Percentiles rank a stretch among this genome's conserved stretches.
phyloP scores from a whole-genome alignment of 2,797 vertebrate genomes.

The Anas bernieri region DNA sequence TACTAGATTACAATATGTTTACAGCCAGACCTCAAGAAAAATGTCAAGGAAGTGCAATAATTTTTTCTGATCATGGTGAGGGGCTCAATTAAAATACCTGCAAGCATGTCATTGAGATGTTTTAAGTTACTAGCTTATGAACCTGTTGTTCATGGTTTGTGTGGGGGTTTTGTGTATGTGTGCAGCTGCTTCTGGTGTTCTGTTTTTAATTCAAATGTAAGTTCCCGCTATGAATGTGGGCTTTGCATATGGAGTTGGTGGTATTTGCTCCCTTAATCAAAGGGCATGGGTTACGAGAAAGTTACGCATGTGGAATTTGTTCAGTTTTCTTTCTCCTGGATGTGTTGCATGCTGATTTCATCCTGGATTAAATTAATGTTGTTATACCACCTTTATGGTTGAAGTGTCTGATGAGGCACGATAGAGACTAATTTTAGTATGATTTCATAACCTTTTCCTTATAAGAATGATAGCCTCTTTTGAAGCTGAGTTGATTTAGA shows the following conservation, averaged over 20 bases:
- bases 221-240: not conserved
- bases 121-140: not conserved
- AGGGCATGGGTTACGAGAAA: not conserved
- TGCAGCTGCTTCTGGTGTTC: not conserved
- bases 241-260: conserved; percentile 8
- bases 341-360: not conserved
- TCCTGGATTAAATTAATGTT: conserved; percentile 5
- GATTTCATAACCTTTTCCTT: not conserved
- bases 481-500: not conserved
- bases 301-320: not conserved
- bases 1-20: not conserved
- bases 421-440: not conserved
- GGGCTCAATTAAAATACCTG: not conserved
- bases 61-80: not conserved
- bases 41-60: not conserved
- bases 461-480: not conserved
- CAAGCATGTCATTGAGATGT: not conserved
- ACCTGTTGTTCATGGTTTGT: not conserved
- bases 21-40: conserved; percentile 1
- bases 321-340: not conserved
- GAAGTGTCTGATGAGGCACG: not conserved
- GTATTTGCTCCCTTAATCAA: conserved; percentile 15
- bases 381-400: not conserved
- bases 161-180: not conserved
- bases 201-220: not conserved